Evolutionary conservation across 2,888 invertebrate genomes (phyloP), one percentile per base, ranked within the genome.

Genomic region (Pyrocoelia pectoralis): DNA sequence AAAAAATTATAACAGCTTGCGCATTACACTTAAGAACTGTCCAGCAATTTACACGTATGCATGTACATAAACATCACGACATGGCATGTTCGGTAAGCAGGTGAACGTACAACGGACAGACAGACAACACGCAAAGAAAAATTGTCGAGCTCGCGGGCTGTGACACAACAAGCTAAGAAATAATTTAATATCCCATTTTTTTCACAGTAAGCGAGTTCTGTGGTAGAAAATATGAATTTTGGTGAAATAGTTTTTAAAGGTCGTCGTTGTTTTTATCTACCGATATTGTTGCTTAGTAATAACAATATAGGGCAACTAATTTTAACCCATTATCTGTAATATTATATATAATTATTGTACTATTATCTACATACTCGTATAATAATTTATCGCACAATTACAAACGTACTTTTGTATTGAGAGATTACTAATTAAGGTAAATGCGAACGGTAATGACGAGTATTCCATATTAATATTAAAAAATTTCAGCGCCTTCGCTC

Each of bases 11-110:
- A 62, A 49, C 56, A 64, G 55, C 51, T 54, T 60, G 49, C 63
- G 40, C 54, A 50, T 62, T 57, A 40, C 50, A 54, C 50, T 54
- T 40, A 29, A 52, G 46, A 62, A 54, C 33, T 41, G 38, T 24
- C 56, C 56, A 43, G 58, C 50, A 66, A 62, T 66, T 66, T 66
- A 66, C 61, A 58, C 66, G 56, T 65, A 66, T 66, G 67, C 68
- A 63, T 62, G 69, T 58, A 64, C 63, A 69, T 70, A 71, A 70
- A 65, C 68, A 68, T 69, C 70, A 70, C 66, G 69, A 70, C 68
- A 68, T 71, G 68, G 63, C 69, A 61, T 68, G 66, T 66, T 68
- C 62, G 54, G 67, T 69, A 68, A 65, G 66, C 68, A 65, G 69
- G 66, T 68, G 69, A 68, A 61, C 66, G 58, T 55, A 65, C 57